phyloP scores from a whole-genome alignment of 2,888 invertebrate species.

The Drosophila multiciliata region DNA sequence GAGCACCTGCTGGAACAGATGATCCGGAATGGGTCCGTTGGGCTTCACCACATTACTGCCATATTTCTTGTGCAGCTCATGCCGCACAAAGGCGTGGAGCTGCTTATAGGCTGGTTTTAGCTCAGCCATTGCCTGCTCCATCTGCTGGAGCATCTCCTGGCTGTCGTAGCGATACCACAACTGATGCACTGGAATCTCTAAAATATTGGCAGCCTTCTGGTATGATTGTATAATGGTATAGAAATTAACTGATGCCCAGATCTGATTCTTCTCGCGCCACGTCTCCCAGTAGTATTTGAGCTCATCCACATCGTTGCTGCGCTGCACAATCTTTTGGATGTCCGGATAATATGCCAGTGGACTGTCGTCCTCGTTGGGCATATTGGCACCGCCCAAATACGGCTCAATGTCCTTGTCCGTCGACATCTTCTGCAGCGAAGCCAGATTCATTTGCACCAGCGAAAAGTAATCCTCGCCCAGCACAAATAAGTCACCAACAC shows the following conservation, averaged over 20 bases:
- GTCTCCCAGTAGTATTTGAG: slow-evolving; percentile 82
- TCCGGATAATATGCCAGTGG: slow-evolving; percentile 81
- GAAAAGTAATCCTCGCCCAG: slow-evolving; percentile 83
- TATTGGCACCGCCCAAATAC: slow-evolving; percentile 76
- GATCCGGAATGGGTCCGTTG: slow-evolving; percentile 91
- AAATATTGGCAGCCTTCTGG: slow-evolving; percentile 76
- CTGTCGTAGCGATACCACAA: slow-evolving; percentile 81
- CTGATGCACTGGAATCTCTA: slow-evolving; percentile 77
- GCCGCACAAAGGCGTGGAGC: slow-evolving; percentile 92
- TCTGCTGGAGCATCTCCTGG: slow-evolving; percentile 77
- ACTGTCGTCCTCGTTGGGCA: slow-evolving; percentile 79
- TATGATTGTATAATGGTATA: slow-evolving; percentile 80
- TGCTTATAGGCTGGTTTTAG: slow-evolving; percentile 90
- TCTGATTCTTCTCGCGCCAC: slow-evolving; percentile 81
- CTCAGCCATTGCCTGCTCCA: slow-evolving; percentile 85
- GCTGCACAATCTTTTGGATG: slow-evolving; percentile 79
- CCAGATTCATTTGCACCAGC: slow-evolving; percentile 78
- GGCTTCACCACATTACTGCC: slow-evolving; percentile 88
- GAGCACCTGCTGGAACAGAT: slow-evolving; percentile 87
- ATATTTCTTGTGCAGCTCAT: slow-evolving; percentile 89
- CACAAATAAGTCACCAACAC: slow-evolving; percentile 77
- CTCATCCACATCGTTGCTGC: slow-evolving; percentile 77
- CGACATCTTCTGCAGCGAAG: slow-evolving; percentile 76
- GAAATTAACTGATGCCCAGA: slow-evolving; percentile 82
- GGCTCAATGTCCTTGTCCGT: slow-evolving; percentile 87